Conservation (phyloP, 2,888 invertebrate genomes). For the Oscheius sp. region DNA sequence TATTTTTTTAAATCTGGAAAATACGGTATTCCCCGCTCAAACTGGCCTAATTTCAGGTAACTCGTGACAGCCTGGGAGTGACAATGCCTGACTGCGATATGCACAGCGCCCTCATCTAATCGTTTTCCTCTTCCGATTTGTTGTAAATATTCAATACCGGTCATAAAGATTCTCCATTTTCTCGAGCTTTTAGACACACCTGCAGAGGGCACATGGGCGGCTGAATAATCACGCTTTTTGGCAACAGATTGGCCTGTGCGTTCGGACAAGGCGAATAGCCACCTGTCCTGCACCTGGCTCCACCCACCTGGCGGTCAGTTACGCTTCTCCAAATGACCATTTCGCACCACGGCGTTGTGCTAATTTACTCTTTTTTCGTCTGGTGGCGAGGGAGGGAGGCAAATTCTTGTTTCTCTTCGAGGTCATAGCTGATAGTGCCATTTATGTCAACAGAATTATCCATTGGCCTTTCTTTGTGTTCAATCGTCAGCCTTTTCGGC, state of each 20-base stretch:
- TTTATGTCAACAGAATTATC: too few relatives aligned
- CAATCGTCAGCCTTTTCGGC: too few relatives aligned
- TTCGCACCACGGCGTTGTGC: too few relatives aligned
- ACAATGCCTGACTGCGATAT: constrained; percentile 63
- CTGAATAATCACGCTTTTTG: background rate
- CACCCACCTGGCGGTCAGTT: constrained; percentile 6
- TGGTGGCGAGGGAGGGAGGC: too few relatives aligned
- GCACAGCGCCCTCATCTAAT: constrained; percentile 40
- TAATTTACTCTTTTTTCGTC: too few relatives aligned
- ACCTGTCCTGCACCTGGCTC: constrained; percentile 25
- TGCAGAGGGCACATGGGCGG: background rate
- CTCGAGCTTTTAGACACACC: background rate
- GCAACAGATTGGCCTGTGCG: constrained; percentile 16
- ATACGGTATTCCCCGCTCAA: too few relatives aligned
- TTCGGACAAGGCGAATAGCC: too few relatives aligned
- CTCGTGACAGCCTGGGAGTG: constrained; percentile 55
- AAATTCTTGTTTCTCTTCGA: too few relatives aligned
- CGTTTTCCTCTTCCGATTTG: background rate
- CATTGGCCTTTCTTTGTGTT: too few relatives aligned
- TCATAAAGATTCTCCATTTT: background rate
- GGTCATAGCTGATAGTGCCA: too few relatives aligned
- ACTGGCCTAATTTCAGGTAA: constrained; percentile 42
- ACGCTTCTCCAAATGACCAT: background rate
- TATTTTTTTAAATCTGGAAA: too few relatives aligned
- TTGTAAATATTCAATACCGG: background rate